These are phyloP conservation scores for Manis crassicaudata DNA, from an alignment of 2,797 vertebrate genomes.

Conservation along the genomic window DNA sequence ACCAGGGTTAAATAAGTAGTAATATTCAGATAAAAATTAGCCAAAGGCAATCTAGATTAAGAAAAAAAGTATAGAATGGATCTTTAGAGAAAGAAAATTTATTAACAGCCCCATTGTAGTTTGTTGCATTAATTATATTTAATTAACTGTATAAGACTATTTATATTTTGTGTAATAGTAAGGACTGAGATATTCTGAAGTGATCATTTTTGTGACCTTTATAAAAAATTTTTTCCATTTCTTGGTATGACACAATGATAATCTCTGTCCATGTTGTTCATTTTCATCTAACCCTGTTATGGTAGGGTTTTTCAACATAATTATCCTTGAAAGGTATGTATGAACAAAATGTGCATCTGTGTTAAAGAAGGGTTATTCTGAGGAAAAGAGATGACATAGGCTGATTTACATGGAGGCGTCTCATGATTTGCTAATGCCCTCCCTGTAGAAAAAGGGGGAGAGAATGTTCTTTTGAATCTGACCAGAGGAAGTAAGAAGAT, in stretches of 20 bases:
- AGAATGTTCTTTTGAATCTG: neutral
- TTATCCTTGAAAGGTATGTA: neutral
- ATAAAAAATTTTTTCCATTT: neutral
- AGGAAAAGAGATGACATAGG: neutral
- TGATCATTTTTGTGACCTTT: neutral
- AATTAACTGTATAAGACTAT: neutral
- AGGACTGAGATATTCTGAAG: neutral
- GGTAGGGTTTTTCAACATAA: neutral
- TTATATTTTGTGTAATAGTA: neutral
- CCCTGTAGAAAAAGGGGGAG: neutral
- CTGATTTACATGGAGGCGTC: neutral
- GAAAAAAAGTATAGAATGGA: neutral
- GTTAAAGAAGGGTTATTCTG: neutral
- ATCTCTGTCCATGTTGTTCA: neutral
- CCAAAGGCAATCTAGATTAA: neutral
- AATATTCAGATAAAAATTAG: neutral
- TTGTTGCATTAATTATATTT: neutral
- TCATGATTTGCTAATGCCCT: accelerated
- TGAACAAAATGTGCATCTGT: neutral
- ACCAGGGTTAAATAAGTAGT: neutral
- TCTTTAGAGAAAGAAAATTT: neutral
- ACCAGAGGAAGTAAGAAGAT: neutral
- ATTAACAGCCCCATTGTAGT: neutral
- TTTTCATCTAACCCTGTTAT: neutral
- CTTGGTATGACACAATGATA: neutral